These are phyloP conservation scores for Tubulanus polymorphus DNA, from an alignment of 2,888 invertebrate genomes.

Conservation along the genomic window DNA sequence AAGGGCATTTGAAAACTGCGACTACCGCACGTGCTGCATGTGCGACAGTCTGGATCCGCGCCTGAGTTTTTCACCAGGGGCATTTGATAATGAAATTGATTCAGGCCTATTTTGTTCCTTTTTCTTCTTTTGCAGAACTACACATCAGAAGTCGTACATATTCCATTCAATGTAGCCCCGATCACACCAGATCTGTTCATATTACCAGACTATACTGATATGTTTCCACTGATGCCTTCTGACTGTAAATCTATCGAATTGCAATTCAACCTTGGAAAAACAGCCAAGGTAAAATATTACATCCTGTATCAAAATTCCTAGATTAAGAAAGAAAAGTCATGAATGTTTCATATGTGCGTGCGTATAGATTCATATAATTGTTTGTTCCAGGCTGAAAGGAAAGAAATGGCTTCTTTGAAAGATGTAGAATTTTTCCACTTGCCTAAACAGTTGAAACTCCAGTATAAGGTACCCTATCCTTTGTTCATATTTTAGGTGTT, in stretches of 20 bases:
- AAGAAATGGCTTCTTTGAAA: conserved; percentile 23
- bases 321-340: too few species aligned
- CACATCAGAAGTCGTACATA: conserved; percentile 61
- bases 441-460: conserved; percentile 30
- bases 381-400: conserved; percentile 41
- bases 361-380: too few species aligned
- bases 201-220: conserved; percentile 61
- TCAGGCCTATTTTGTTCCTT: not conserved
- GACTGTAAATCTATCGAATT: conserved; percentile 42
- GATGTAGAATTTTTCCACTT: conserved; percentile 27
- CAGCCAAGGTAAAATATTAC: conserved; percentile 14
- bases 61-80: too few species aligned
- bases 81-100: too few species aligned
- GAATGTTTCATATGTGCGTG: too few species aligned
- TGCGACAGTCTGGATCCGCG: too few species aligned
- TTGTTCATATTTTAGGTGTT: not conserved
- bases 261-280: conserved; percentile 20
- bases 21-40: too few species aligned
- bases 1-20: too few species aligned
- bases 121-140: conserved; percentile 58
- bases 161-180: conserved; percentile 62
- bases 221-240: conserved; percentile 59
- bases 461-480: conserved; percentile 27
- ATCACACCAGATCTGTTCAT: conserved; percentile 62
- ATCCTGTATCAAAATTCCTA: too few species aligned